phyloP scores from a whole-genome alignment of 2,113 vertebrate species.

The Paracanthobrama guichenoti region DNA sequence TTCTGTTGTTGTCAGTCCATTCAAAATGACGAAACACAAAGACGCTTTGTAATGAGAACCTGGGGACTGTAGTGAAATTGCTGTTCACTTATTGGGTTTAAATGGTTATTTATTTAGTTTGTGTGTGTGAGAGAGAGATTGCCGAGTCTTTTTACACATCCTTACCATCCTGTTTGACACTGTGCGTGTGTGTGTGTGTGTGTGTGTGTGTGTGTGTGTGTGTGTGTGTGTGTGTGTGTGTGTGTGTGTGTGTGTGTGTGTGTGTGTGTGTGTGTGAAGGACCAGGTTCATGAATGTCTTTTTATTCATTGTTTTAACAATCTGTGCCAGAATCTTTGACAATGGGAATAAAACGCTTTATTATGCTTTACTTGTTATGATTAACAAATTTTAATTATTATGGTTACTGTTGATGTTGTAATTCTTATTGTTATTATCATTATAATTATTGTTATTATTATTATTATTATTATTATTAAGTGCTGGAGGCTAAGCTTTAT shows the following conservation, averaged over 20 bases:
- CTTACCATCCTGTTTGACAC: constrained; percentile 51
- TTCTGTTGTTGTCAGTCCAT: constrained; percentile 37
- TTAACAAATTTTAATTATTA: constrained; percentile 67
- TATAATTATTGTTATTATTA: constrained; percentile 63
- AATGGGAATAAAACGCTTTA: constrained; percentile 70
- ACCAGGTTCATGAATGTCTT: constrained; percentile 62
- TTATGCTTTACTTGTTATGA: constrained; percentile 68
- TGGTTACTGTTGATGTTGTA: constrained; percentile 73
- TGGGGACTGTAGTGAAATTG: constrained; percentile 42
- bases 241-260: constrained; percentile 57
- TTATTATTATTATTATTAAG: constrained; percentile 79
- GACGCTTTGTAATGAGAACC: constrained; percentile 41
- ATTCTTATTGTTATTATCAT: constrained; percentile 53
- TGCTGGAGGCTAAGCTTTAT: constrained; percentile 84
- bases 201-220: constrained; percentile 53
- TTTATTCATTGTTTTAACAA: constrained; percentile 68
- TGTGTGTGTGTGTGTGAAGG: constrained; percentile 46
- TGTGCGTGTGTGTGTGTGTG: constrained; percentile 53
- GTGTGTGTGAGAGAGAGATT: constrained; percentile 43
- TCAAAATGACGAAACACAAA: constrained; percentile 28
- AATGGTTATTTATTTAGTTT: constrained; percentile 53
- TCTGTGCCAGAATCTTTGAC: constrained; percentile 68
- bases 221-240: too few species aligned
- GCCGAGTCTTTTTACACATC: constrained; percentile 65
- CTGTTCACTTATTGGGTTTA: constrained; percentile 42